Conservation (phyloP, 2,797 vertebrate species). For the Tolypeutes matacus region DNA sequence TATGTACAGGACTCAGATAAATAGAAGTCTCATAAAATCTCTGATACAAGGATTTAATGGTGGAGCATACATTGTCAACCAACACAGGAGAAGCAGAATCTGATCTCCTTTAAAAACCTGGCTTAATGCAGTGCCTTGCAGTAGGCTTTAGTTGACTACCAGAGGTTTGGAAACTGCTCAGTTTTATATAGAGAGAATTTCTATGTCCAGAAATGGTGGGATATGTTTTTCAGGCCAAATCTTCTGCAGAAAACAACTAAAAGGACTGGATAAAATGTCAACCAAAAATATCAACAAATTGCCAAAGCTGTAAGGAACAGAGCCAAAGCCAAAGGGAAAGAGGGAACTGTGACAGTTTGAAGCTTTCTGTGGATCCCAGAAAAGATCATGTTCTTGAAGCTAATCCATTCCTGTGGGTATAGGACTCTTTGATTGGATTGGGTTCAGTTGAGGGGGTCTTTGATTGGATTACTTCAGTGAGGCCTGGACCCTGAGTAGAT, state of each 20-base stretch:
- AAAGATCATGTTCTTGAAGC: too few species aligned
- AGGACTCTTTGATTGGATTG: too few species aligned
- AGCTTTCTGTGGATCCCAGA: too few species aligned
- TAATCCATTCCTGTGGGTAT: too few species aligned
- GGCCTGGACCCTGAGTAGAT: too few species aligned
- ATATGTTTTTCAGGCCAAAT: constrained; percentile 1
- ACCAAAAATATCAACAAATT: background rate
- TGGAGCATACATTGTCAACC: background rate
- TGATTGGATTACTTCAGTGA: too few species aligned
- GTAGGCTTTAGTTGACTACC: background rate
- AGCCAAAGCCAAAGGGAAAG: background rate
- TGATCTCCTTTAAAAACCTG: background rate
- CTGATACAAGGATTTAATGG: background rate
- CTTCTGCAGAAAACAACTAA: constrained; percentile 37
- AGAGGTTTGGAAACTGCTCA: background rate
- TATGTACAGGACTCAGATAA: background rate
- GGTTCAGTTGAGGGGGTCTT: too few species aligned
- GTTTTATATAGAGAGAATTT: constrained; percentile 40
- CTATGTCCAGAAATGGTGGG: background rate
- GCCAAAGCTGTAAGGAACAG: background rate
- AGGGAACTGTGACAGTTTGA: background rate
- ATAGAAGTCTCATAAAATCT: constrained; percentile 28
- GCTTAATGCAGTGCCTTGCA: background rate
- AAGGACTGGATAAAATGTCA: background rate
- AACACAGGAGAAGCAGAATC: background rate